Evolutionary conservation across 2,113 vertebrate species (phyloP), one percentile per base, ranked within the genome.

Genomic region (Phyllostomus hastatus): DNA sequence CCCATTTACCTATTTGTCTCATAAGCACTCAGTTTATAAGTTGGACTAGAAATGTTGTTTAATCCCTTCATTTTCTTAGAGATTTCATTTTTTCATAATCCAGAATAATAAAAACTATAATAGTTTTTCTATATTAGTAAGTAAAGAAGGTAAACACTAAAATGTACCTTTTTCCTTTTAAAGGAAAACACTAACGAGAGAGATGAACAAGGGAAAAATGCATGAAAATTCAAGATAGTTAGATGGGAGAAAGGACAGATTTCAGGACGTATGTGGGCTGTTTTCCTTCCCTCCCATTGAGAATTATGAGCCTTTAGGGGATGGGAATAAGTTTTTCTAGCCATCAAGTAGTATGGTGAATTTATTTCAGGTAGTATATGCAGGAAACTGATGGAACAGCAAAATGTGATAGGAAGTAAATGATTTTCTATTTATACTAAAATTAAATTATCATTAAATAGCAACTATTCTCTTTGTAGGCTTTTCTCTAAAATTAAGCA

Each of bases 401-500:
- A 88, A 89, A 84, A 82, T 48, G 24, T 48, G 43, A 80, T 52
- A 54, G 73, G 64, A 84, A 15, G 16, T 48, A 3, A 69, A 12
- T 31, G 22, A 4, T 33, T 59, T 54, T 88, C 31, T 87, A 52
- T 75, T 4, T 20, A 69, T 57, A 28, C 75, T 91, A 61, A 79
- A 75, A 94, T 52, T 80, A 33, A 73, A 41, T 22, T 33, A 52
- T 4, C 16, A 79, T 48, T 91, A 91, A 84, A n/a, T 83, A 87
- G 38, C 33, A 59, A 17, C 75, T 59, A 52, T n/a, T 46, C 0
- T 41, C 1, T 82, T 48, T 78, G 10, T 82, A 69, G 6, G 2
- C 17, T 75, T 26, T 85, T 94, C 26, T 92, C 15, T 90, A 28
- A 78, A 79, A 66, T 48, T 61, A 94, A 88, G 38, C 10, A 79